Evolutionary conservation across 2,797 vertebrate genomes (phyloP), one percentile per base, ranked within the genome.

Genomic region (Tympanoctomys barrerae): DNA sequence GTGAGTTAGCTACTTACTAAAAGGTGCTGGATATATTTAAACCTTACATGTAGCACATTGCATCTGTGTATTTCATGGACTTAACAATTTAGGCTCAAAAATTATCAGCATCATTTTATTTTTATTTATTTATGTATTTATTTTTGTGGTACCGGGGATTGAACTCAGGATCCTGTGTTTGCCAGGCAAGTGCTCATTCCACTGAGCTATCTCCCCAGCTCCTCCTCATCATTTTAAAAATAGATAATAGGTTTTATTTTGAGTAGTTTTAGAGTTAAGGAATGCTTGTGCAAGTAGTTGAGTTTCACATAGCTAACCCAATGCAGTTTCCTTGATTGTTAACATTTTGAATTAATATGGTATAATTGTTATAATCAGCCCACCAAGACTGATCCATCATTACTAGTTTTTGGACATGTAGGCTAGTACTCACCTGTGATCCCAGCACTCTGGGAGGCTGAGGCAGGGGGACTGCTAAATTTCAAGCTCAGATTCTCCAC

Each of bases 171-270:
- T 6, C 42, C 42, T 42, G 42, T 42, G 42, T 6, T 42, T 42
- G 42, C 4, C 42, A 42, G 42, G 42, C 42, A 42, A 42, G 42
- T 42, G 42, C 42, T 42, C 42, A 42, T 42, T 42, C 42, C 42
- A 42, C 42, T 42, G 42, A 42, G 42, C 42, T 42, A 42, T 42
- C 42, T 42, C 42, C 42, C 42, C 42, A 42, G 42, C 42, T 6
- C 42, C 42, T 42, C 42, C 4, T 42, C n/a, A 13, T 52, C 13
- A 28, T 70, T 92, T 83, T 61, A 71, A 90, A 91, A 86, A 70
- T 73, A 88, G 64, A 21, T 39, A 54, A 14, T 57, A 79, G 26
- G 31, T 68, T 79, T 90, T 94, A 83, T 57, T 93, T 96, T 94
- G 57, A 77, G 73, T 19, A 52, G 21, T 59, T 96, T 93, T 82